These are phyloP conservation scores for Neocrepidodera transversa DNA, from an alignment of 2,888 invertebrate species.

Conservation along the genomic window DNA sequence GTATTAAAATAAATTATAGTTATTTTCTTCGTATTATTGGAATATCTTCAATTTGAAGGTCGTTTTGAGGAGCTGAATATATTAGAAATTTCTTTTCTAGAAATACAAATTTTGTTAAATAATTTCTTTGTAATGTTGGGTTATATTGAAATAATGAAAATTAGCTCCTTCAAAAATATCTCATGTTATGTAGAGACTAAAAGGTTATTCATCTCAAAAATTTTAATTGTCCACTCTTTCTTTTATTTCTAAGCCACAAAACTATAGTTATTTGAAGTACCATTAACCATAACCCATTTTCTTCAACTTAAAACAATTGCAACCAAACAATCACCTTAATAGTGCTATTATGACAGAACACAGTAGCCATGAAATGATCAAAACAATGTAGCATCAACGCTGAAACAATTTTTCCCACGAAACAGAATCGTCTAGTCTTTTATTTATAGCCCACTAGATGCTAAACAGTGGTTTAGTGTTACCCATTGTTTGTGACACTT, in stretches of 20 bases:
- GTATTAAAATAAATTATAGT: too few species aligned
- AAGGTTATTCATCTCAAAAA: neutral
- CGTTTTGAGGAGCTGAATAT: too few species aligned
- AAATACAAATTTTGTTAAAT: too few species aligned
- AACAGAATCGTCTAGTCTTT: slow-evolving; percentile 48
- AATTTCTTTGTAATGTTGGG: too few species aligned
- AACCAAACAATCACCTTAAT: slow-evolving; percentile 24
- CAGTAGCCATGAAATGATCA: slow-evolving; percentile 49
- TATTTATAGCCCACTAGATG: slow-evolving; percentile 48
- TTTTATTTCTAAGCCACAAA: slow-evolving; percentile 4
- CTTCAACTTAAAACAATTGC: slow-evolving; percentile 27
- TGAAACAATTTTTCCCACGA: slow-evolving; percentile 52
- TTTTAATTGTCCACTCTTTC: neutral
- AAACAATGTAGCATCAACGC: slow-evolving; percentile 47
- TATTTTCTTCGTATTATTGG: too few species aligned
- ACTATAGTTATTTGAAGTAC: slow-evolving; percentile 5
- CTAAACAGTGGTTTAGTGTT: slow-evolving; percentile 60
- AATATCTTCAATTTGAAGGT: too few species aligned
- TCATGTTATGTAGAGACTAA: too few species aligned
- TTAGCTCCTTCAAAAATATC: too few species aligned
- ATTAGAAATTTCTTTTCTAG: too few species aligned
- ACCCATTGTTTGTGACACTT: slow-evolving; percentile 60
- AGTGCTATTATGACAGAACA: slow-evolving; percentile 6
- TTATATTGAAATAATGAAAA: too few species aligned
- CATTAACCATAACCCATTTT: slow-evolving; percentile 13